Evolutionary conservation across 2,797 vertebrate species (phyloP), one percentile per base, ranked within the genome.

Genomic region (Setipinna tenuifilis): DNA sequence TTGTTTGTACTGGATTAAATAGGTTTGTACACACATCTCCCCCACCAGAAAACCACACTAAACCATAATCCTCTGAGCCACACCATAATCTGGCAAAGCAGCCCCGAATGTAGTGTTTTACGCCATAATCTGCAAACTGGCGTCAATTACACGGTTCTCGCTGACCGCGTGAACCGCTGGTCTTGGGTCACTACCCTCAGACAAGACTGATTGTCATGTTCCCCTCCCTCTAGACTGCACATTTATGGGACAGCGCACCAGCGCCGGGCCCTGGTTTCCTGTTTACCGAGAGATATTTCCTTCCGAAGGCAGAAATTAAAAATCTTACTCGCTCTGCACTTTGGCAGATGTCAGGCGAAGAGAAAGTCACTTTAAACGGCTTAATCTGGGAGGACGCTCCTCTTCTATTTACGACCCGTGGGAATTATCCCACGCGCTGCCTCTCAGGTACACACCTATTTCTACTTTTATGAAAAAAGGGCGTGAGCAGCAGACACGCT

Each of bases 261-360:
- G 86, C 50, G 31, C 35, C 82, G 83, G 59, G 41, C 46, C 50
- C 7, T 35, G 41, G 83, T 44, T 78, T 82, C 35, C 80, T 87
- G 83, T 87, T 87, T 87, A 87, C 50, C 54, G 25, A 2, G 16
- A n/a, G 11, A 84, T 17, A 82, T 82, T 19, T 82, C 80, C 48
- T 28, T 84, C 81, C 50, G 61, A 78, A 44, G 71, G 17, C 71
- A 78, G 71, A 78, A 78, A 78, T 78, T 78, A 44, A 78, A 44
- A 78, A 78, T 78, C 31, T 21, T 21, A 21, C 71, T 78, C 6
- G 35, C 31, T 19, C 35, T 19, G 7, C 35, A 41, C 71, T 44
- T 6, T 19, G 71, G 16, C 35, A 16, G 68, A 35, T 25, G 31
- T 35, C 68, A 11, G 31, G 14, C 16, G 68, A 75, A 75, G 61